Conservation (phyloP, 2,888 invertebrate species). For the Zygaena filipendulae region DNA sequence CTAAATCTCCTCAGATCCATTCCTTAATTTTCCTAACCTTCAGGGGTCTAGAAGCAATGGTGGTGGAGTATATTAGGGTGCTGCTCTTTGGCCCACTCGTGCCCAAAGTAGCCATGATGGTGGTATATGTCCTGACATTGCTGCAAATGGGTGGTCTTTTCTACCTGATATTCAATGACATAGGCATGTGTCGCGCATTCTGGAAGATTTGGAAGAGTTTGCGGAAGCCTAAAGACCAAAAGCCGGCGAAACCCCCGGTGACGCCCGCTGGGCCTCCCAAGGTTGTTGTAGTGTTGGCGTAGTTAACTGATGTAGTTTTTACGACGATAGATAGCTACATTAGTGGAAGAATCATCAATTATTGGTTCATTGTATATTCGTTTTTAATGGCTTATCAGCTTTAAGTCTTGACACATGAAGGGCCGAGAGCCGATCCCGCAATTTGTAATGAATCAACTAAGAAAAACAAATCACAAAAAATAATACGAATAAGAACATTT, state of each 20-base stretch:
- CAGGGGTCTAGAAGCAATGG: conserved; percentile 56
- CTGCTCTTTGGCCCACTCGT: conserved; percentile 31
- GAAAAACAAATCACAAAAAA: too few relatives aligned
- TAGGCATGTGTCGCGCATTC: conserved; percentile 76
- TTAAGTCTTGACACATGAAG: too few relatives aligned
- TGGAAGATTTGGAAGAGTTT: conserved; percentile 76
- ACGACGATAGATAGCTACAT: too few relatives aligned
- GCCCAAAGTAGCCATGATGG: conserved; percentile 73
- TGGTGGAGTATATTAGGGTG: conserved; percentile 22
- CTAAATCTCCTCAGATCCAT: too few relatives aligned
- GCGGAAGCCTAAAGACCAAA: conserved; percentile 25
- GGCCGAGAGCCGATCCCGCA: too few relatives aligned
- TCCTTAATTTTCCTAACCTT: conserved; percentile 69
- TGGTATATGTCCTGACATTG: conserved; percentile 68
- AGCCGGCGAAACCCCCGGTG: not conserved
- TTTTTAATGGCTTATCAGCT: too few relatives aligned
- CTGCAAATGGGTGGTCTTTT: conserved; percentile 64
- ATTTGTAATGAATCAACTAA: too few relatives aligned
- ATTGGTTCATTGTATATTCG: too few relatives aligned
- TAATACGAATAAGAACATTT: too few relatives aligned
- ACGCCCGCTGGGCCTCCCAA: too few relatives aligned
- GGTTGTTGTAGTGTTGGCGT: too few relatives aligned
- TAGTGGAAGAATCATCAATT: too few relatives aligned
- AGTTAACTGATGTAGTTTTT: not conserved
- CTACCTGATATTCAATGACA: conserved; percentile 81